Conservation (phyloP, 2,888 invertebrate genomes). For the Pollenia labialis region DNA sequence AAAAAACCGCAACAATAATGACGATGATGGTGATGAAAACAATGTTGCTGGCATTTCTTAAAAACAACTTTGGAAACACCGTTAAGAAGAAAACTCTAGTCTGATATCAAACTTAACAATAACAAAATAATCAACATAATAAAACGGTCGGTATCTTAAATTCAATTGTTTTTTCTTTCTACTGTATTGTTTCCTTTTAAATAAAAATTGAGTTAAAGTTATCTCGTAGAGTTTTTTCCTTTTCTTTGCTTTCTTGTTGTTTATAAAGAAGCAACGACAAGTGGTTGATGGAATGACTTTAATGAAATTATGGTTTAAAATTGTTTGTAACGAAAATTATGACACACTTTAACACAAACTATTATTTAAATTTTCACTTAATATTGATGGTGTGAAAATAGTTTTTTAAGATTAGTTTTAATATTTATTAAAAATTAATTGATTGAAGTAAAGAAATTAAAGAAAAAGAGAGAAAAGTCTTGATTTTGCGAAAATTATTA, state of each 20-base stretch:
- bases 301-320: slow-evolving; percentile 30
- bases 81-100: slow-evolving; percentile 14
- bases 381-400: background rate
- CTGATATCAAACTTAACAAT: slow-evolving; percentile 40
- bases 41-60: slow-evolving; percentile 31
- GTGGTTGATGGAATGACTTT: slow-evolving; percentile 6
- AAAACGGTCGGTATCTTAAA: slow-evolving; percentile 63
- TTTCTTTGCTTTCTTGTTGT: background rate
- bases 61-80: background rate
- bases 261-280: slow-evolving; percentile 19
- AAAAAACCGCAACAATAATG: slow-evolving; percentile 57
- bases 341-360: background rate
- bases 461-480: too few species aligned
- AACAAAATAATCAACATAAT: slow-evolving; percentile 68
- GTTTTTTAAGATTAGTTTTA: too few species aligned
- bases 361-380: background rate
- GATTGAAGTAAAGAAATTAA: too few species aligned
- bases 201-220: slow-evolving; percentile 35
- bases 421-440: too few species aligned
- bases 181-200: slow-evolving; percentile 8
- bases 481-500: too few species aligned
- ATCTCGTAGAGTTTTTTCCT: slow-evolving; percentile 3
- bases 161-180: slow-evolving; percentile 8
- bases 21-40: background rate
- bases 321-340: slow-evolving; percentile 1